Evolutionary conservation across 1,140 invertebrate genomes (phyloP).

Genomic region (Drosophila leontia): DNA sequence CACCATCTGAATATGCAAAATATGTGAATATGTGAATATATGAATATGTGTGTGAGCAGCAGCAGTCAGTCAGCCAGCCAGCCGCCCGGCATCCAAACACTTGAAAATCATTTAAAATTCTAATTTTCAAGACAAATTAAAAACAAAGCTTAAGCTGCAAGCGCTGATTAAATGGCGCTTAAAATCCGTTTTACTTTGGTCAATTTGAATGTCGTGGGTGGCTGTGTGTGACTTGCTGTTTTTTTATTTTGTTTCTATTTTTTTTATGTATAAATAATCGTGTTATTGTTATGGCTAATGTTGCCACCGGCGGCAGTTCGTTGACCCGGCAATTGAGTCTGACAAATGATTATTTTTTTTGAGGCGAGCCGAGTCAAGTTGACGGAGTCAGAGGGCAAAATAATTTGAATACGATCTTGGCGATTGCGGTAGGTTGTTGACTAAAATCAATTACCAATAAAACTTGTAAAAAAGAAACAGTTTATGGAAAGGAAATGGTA

Average conservation of each 20-base stretch:
- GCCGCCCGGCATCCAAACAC: slow-evolving; percentile 24
- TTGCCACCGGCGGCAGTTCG: slow-evolving; percentile 30
- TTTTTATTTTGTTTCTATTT: slow-evolving; percentile 15
- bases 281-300: slow-evolving; percentile 43
- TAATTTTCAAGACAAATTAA: slow-evolving; percentile 83
- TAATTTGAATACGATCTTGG: slow-evolving; percentile 53
- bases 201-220: slow-evolving; percentile 72
- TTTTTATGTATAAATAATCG: slow-evolving; percentile 48
- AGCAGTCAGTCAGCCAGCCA: slow-evolving; percentile 1
- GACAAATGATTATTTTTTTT: slow-evolving; percentile 53
- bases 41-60: slow-evolving; percentile 1
- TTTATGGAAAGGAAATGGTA: neutral
- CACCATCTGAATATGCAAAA: slow-evolving; percentile 70
- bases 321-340: slow-evolving; percentile 56
- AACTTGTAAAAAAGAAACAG: neutral
- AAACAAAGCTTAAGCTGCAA: slow-evolving; percentile 70
- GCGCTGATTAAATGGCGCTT: slow-evolving; percentile 80
- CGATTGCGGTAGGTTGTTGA: slow-evolving; percentile 47
- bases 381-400: slow-evolving; percentile 56
- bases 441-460: slow-evolving; percentile 25
- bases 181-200: slow-evolving; percentile 64
- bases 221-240: slow-evolving; percentile 34
- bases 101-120: slow-evolving; percentile 78
- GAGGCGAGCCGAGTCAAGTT: slow-evolving; percentile 35
- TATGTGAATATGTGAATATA: slow-evolving; percentile 11